Evolutionary conservation across 1,140 invertebrate genomes (phyloP).

Genomic region (Pygmarrhopalites habei): DNA sequence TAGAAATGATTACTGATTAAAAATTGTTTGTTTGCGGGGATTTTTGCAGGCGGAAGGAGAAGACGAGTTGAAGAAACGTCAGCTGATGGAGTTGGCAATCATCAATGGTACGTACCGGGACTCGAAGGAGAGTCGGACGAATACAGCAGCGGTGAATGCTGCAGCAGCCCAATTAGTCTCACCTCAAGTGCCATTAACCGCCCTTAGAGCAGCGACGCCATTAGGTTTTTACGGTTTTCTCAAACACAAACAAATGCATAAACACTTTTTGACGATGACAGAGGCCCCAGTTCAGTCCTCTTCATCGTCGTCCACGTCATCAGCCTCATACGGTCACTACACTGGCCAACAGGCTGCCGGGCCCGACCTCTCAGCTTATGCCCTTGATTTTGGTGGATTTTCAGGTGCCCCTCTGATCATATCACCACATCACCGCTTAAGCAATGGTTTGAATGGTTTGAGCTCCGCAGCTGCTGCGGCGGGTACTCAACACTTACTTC

Average conservation of each 20-base stretch:
- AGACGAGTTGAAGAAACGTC: conserved; percentile 98
- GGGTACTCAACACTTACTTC: conserved; percentile 52
- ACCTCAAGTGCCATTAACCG: conserved; percentile 39
- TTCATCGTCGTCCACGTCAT: conserved; percentile 12
- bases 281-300: conserved; percentile 18
- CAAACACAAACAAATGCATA: conserved; percentile 35
- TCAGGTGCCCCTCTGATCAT: conserved; percentile 78
- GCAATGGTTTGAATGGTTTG: conserved; percentile 63
- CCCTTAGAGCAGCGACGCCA: conserved; percentile 38
- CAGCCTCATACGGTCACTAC: conserved; percentile 16
- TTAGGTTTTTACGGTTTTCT: conserved; percentile 41
- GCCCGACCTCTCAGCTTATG: conserved; percentile 23
- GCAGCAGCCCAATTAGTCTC: conserved; percentile 36
- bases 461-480: conserved; percentile 51
- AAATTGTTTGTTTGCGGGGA: no score
- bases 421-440: conserved; percentile 63
- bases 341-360: conserved; percentile 19
- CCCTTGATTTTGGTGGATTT: conserved; percentile 31
- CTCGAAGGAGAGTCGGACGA: conserved; percentile 65
- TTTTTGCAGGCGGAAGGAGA: conserved; percentile 90
- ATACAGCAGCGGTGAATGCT: conserved; percentile 16
- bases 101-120: conserved; percentile 99
- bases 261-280: conserved; percentile 29
- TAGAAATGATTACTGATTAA: no score
- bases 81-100: conserved; percentile 98